A percentile compares a stretch with the other conserved stretches of the same genome.
Conservation (phyloP, 2,113 vertebrate genomes). For the Barnardius zonarius region DNA sequence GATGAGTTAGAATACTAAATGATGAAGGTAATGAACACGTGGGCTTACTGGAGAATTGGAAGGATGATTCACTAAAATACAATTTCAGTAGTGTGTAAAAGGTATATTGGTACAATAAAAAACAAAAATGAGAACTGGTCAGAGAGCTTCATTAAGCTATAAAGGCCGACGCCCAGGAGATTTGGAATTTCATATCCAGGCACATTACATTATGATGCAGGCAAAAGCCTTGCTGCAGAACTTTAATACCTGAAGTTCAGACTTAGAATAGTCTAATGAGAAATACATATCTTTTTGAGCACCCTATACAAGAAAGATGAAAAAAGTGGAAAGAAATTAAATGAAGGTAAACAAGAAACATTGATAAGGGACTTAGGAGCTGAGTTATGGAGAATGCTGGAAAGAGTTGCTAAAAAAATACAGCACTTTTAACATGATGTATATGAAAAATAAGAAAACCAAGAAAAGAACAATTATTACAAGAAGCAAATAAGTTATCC, state of each 20-base stretch:
- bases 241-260: not conserved
- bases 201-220: not conserved
- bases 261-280: not conserved
- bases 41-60: not conserved
- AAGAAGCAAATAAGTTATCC: not conserved
- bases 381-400: not conserved
- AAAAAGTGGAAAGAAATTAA: not conserved
- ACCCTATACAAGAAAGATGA: not conserved
- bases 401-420: not conserved
- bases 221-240: not conserved
- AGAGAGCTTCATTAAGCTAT: not conserved
- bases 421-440: not conserved
- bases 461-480: not conserved
- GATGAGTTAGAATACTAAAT: not conserved
- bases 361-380: not conserved
- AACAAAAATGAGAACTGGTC: not conserved
- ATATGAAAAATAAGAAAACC: not conserved
- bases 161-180: not conserved
- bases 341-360: not conserved
- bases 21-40: not conserved
- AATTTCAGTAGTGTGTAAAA: slow-evolving; percentile 9
- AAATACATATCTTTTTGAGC: not conserved
- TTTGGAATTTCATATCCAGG: not conserved
- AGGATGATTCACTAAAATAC: not conserved
- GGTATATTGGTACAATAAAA: not conserved